Evolutionary conservation across 2,797 vertebrate genomes (phyloP), one percentile per base, ranked within the genome.

Genomic region (Thunnus albacares): DNA sequence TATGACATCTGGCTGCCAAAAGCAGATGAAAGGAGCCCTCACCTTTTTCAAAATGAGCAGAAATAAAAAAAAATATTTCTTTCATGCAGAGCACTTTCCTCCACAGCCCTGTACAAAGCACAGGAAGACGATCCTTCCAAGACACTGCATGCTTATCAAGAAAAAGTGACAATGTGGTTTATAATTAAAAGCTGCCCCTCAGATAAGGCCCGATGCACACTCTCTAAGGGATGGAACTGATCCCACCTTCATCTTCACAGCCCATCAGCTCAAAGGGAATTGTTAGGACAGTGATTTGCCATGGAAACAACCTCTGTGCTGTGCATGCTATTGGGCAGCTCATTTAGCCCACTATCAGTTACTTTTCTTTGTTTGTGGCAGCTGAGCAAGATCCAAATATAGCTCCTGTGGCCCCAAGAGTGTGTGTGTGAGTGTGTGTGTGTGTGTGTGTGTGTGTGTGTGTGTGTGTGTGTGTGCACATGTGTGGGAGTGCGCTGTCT

Each of bases 331-430:
- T 56, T 60, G 81, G 79, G 41, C 70, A 65, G 82, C 80, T 93
- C 82, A 88, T 87, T 94, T 85, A 82, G 60, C 84, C 81, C 60
- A 79, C 85, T 91, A 94, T 94, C 89, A 81, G 83, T 95, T 92
- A 85, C 90, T 90, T 87, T 91, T 94, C 64, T 85, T 95, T 90
- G 93, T 93, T 95, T 94, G 93, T 92, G 80, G 79, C 92, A 94
- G 93, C 94, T 95, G 91, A 92, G 90, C 79, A 81, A 86, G 28
- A 55, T 93, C 95, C 95, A 96, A 96, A 96, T 96, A 96, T 96
- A 97, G 94, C 92, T 87, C 57, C 60, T 64, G 77, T 80, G 18
- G 75, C 83, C 78, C 24, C 43, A 30, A 52, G 77, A 63, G 71
- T 18, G 55, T 20, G 57, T 45, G 33, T 24, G 58, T 53, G 45